phyloP scores from a whole-genome alignment of 2,888 invertebrate species.

The Acanthopleura granulata region DNA sequence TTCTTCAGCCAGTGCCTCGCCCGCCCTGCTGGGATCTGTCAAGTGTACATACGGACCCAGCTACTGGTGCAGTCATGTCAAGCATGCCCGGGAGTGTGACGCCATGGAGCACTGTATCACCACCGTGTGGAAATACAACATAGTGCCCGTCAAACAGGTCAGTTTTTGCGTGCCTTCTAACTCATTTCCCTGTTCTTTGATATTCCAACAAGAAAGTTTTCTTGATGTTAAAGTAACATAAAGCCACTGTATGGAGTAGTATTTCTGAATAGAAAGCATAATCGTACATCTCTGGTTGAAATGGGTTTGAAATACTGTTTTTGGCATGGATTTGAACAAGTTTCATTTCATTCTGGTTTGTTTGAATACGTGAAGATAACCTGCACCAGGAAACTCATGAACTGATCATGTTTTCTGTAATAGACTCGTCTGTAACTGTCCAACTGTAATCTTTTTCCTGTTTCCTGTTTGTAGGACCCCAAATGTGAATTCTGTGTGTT shows the following conservation, averaged over 20 bases:
- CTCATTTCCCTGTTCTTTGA: neutral
- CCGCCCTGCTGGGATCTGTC: conserved; percentile 34
- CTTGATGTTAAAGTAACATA: too few species aligned
- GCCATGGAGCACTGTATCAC: conserved; percentile 48
- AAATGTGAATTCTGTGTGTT: conserved; percentile 33
- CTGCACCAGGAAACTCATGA: too few species aligned
- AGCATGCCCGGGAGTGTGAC: conserved; percentile 51
- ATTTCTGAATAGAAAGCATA: too few species aligned
- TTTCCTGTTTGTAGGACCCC: neutral
- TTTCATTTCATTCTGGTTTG: too few species aligned
- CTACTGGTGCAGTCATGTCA: conserved; percentile 58
- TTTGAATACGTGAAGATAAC: too few species aligned
- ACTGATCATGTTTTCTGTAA: too few species aligned
- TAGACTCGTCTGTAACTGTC: too few species aligned
- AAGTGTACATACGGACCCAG: conserved; percentile 60
- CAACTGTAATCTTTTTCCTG: neutral
- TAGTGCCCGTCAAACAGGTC: neutral
- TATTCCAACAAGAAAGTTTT: too few species aligned
- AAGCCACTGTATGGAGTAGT: too few species aligned
- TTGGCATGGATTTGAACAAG: too few species aligned
- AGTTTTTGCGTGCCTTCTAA: neutral
- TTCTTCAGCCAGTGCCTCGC: conserved; percentile 9
- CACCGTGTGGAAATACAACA: conserved; percentile 42
- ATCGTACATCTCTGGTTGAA: too few species aligned
- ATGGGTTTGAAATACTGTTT: too few species aligned